These are phyloP conservation scores for Fundulus diaphanus DNA, from an alignment of 2,797 vertebrate genomes.

Conservation along the genomic window DNA sequence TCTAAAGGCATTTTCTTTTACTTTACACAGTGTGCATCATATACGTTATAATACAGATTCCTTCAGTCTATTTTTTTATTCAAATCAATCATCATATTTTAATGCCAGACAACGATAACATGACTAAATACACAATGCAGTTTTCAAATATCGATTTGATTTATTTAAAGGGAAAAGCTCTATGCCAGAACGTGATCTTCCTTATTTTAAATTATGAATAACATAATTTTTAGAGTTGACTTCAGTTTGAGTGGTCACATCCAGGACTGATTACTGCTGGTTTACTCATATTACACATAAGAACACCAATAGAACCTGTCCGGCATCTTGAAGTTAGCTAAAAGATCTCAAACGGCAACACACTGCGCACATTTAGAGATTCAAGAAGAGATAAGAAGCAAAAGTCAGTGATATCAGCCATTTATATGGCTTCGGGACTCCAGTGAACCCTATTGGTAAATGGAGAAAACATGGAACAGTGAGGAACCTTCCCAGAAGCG, in stretches of 20 bases:
- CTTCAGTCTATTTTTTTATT: not conserved
- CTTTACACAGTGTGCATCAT: not conserved
- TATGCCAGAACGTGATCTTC: not conserved
- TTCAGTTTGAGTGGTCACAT: not conserved
- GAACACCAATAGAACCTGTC: not conserved
- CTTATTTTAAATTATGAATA: not conserved
- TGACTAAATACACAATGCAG: not conserved
- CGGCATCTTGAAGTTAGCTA: not conserved
- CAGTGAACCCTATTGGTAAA: not conserved
- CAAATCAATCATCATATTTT: not conserved
- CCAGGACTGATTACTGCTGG: too few relatives aligned
- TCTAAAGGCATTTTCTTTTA: not conserved
- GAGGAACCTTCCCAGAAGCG: not conserved
- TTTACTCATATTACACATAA: too few relatives aligned
- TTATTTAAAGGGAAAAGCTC: not conserved
- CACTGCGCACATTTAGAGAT: not conserved
- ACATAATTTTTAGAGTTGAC: not conserved
- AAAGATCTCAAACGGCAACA: not conserved
- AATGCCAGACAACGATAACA: not conserved
- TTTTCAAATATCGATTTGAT: not conserved
- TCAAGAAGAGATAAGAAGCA: not conserved
- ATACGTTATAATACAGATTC: not conserved
- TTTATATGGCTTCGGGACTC: not conserved
- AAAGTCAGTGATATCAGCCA: not conserved
- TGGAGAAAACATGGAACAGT: not conserved